A percentile compares a stretch with the other conserved stretches of the same genome.
phyloP scores from a whole-genome alignment of 2,888 invertebrate genomes.

The Tanytarsus gracilentus region DNA sequence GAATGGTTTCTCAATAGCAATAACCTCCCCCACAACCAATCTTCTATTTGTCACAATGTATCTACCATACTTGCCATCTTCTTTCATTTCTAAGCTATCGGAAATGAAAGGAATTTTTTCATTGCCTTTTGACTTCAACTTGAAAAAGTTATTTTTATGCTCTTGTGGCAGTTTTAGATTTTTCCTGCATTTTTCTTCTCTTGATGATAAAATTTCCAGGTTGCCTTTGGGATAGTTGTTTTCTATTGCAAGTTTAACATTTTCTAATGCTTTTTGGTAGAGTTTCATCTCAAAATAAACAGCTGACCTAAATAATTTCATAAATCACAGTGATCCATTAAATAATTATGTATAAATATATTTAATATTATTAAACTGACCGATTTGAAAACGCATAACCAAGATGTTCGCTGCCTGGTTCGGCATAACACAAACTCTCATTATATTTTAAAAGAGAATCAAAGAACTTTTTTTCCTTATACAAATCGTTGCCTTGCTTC shows the following conservation, averaged over 20 bases:
- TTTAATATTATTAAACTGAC: too few relatives aligned
- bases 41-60: conserved; percentile 59
- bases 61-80: conserved; percentile 54
- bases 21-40: conserved; percentile 63
- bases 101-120: conserved; percentile 53
- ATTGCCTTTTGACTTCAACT: conserved; percentile 31
- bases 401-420: conserved; percentile 35
- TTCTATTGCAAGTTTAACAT: conserved; percentile 55
- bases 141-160: background rate
- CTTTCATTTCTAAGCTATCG: conserved; percentile 51
- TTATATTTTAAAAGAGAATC: conserved; percentile 50
- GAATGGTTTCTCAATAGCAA: conserved; percentile 70
- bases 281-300: conserved; percentile 55
- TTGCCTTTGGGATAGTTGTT: conserved; percentile 48
- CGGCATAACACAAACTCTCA: conserved; percentile 55
- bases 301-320: too few relatives aligned
- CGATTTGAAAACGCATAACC: conserved; percentile 45
- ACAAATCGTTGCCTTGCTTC: conserved; percentile 14
- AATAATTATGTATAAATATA: too few relatives aligned
- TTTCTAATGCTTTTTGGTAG: conserved; percentile 56
- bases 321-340: too few relatives aligned
- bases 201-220: conserved; percentile 50
- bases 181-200: conserved; percentile 52
- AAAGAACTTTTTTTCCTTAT: conserved; percentile 16
- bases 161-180: conserved; percentile 34